These are phyloP conservation scores for Scaptomyza tumidula DNA, from an alignment of 2,888 invertebrate species.

Conservation along the genomic window DNA sequence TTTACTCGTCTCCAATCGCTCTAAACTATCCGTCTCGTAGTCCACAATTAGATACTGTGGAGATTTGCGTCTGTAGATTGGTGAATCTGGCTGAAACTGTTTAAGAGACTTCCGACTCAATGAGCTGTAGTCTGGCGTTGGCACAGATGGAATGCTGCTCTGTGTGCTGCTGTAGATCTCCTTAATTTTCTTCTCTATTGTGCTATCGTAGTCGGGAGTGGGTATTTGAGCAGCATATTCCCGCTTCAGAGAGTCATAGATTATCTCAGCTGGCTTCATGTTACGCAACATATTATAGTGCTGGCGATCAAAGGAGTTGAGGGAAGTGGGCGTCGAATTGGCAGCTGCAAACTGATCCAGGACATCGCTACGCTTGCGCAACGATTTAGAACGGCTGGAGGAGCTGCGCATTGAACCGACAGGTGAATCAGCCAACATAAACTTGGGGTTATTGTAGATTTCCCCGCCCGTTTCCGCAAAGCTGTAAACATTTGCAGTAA, in stretches of 20 bases:
- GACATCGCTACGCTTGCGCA: slow-evolving; percentile 78
- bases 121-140: slow-evolving; percentile 84
- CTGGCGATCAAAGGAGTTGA: slow-evolving; percentile 80
- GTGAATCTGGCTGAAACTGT: slow-evolving; percentile 84
- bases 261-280: slow-evolving; percentile 86
- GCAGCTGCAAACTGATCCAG: slow-evolving; percentile 83
- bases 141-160: slow-evolving; percentile 83
- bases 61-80: slow-evolving; percentile 83
- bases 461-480: slow-evolving; percentile 81
- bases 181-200: slow-evolving; percentile 83
- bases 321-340: slow-evolving; percentile 76
- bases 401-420: slow-evolving; percentile 78
- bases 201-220: slow-evolving; percentile 84
- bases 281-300: slow-evolving; percentile 83
- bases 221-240: slow-evolving; percentile 82
- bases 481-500: slow-evolving; percentile 74
- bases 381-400: slow-evolving; percentile 76
- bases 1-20: slow-evolving; percentile 86
- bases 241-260: slow-evolving; percentile 88
- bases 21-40: slow-evolving; percentile 91
- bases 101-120: slow-evolving; percentile 83
- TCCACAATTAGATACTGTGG: slow-evolving; percentile 86
- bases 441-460: slow-evolving; percentile 84
- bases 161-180: slow-evolving; percentile 83
- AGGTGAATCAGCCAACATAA: slow-evolving; percentile 82